Evolutionary conservation across 2,888 invertebrate species (phyloP).

Genomic region (Tillus elongatus): DNA sequence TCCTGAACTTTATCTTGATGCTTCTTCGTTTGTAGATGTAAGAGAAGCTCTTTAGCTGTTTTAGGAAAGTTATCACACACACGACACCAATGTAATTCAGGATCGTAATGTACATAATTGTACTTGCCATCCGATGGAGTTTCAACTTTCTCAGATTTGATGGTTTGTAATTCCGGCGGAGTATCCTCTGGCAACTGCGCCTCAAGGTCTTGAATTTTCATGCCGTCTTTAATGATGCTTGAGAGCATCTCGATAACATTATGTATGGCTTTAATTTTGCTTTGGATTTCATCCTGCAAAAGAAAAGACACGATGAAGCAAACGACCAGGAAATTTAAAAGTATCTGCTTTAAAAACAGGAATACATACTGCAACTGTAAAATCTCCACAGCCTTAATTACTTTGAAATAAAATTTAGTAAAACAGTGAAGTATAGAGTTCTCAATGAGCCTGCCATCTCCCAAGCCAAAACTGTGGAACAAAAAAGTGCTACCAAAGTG

Average conservation of each 20-base stretch:
- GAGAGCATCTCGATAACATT: conserved; percentile 84
- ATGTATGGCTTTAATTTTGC: conserved; percentile 71
- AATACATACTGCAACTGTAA: conserved; percentile 32
- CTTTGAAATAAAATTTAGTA: conserved; percentile 9
- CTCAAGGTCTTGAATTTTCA: conserved; percentile 41
- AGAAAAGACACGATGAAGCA: conserved; percentile 21
- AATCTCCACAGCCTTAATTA: not conserved
- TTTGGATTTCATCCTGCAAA: conserved; percentile 64
- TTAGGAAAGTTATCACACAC: conserved; percentile 79
- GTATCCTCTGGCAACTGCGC: conserved; percentile 25
- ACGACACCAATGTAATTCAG: conserved; percentile 85
- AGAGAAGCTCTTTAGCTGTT: conserved; percentile 76
- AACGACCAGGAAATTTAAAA: conserved; percentile 9
- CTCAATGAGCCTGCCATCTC: too few species aligned
- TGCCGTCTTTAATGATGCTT: conserved; percentile 71
- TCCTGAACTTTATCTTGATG: conserved; percentile 58
- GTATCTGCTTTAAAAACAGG: too few species aligned
- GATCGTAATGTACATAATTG: conserved; percentile 80
- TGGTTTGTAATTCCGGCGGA: conserved; percentile 11
- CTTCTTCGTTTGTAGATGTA: conserved; percentile 70
- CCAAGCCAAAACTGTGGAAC: conserved; percentile 33
- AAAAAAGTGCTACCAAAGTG: conserved; percentile 34
- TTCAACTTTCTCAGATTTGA: conserved; percentile 5
- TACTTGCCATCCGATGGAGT: conserved; percentile 37
- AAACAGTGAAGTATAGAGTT: conserved; percentile 11